A percentile compares a stretch with the other conserved stretches of the same genome.
phyloP scores from a whole-genome alignment of 1,140 invertebrate species.

The Diorhabda elongata region DNA sequence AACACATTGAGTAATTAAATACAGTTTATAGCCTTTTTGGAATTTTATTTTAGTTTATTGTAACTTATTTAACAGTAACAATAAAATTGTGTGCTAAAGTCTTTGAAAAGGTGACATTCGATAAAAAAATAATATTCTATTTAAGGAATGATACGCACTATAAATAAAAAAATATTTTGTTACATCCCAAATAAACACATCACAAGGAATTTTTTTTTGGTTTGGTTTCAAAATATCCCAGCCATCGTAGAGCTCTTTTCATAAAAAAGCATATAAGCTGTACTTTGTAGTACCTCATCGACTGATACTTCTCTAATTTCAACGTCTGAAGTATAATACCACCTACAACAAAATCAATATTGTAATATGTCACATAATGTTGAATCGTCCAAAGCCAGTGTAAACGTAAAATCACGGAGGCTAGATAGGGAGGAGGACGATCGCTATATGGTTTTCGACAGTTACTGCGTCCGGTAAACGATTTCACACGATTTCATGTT shows the following conservation, averaged over 20 bases:
- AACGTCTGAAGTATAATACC: conserved; percentile 66
- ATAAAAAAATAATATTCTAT: not conserved
- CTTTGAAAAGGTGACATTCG: not conserved
- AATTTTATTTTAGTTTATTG: too few relatives aligned
- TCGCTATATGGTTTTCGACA: too few relatives aligned
- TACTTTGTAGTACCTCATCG: conserved; percentile 60
- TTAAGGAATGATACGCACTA: not conserved
- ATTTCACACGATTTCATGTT: too few relatives aligned
- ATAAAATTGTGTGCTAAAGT: too few relatives aligned
- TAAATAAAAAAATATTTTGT: not conserved
- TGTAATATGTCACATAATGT: too few relatives aligned
- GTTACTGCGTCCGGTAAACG: too few relatives aligned
- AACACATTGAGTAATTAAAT: too few relatives aligned
- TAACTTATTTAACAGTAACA: too few relatives aligned
- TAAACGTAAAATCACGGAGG: too few relatives aligned
- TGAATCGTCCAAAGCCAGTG: too few relatives aligned
- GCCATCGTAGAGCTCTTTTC: conserved; percentile 50
- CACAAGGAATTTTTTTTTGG: not conserved
- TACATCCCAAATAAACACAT: conserved; percentile 4
- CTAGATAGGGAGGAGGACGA: too few relatives aligned
- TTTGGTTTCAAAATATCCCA: conserved; percentile 30
- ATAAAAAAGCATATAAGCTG: conserved; percentile 65
- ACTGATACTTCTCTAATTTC: conserved; percentile 63
- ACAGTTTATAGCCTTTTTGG: too few relatives aligned
- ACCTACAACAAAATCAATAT: conserved; percentile 45